Evolutionary conservation across 2,888 invertebrate genomes (phyloP), one percentile per base, ranked within the genome.

Genomic region (Coleophora flavipennella): DNA sequence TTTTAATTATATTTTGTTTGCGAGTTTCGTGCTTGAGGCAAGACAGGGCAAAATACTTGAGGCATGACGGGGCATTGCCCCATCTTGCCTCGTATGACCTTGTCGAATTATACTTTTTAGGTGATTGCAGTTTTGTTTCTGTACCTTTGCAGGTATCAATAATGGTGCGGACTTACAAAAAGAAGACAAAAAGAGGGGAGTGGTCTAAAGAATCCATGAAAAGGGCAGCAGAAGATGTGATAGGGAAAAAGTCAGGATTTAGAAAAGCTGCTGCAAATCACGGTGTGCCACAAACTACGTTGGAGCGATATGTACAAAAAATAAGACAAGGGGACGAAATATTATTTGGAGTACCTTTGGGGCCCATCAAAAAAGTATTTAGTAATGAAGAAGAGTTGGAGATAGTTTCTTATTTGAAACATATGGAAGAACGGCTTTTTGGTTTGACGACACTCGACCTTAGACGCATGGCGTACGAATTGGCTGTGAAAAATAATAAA

Each of bases 391-490:
- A 45, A 45, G 42, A 45, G 36, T 25, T 42, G 27, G 55, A 58
- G 38, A 48, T 56, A 42, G 44, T 43, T 33, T 33, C 35, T 11
- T 51, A 50, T 45, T 9, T 54, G 4, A 49, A 46, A 46, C n/a
- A 46, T 37, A 53, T 53, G 50, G 50, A 53, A 39, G 35, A 43
- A 40, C 45, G 49, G 11, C 35, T 53, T 13, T 49, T 46, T 46
- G 50, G 53, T 4, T 33, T 53, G 11, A 52, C 50, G 12, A 45
- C 44, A 32, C 10, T 41, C 33, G 48, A 41, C 8, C 41, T 53
- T 12, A 40, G 48, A 36, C 26, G 32, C 2, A 35, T 54, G 42
- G 56, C 50, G 9, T 55, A 46, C 43, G 40, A 45, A n/a, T 29
- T 50, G 42, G 48, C 47, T 14, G 45, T 38, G 31, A 54, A 31